Base-by-base conservation (phyloP, 1,140 invertebrate species). In the Caenorhabditis inopinata region DNA sequence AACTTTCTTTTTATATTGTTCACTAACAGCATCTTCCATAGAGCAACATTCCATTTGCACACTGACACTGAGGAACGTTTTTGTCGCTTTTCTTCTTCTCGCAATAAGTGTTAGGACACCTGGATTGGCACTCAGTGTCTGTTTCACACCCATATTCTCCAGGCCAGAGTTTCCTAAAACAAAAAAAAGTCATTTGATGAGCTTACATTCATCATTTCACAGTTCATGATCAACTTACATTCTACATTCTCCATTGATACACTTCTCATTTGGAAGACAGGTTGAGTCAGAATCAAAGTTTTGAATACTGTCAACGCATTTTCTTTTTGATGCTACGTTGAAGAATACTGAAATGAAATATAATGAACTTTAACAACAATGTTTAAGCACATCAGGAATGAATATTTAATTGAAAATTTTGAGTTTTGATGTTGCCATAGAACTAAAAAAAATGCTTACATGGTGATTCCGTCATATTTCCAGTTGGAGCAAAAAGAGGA, bases 21-120 rank as follows among this genome's bases (percentile, higher is more conserved):
- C 45, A 84, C 85, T 86, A 76, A 85, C 85, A 87, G 76, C 85
- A 86, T 83, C 85, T 51, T 77, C 86, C 86, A 53, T 87, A 87
- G 16, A 86, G 82, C 21, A 86, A 42, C 27, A 87, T 53, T 74
- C 86, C 85, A 38, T 87, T 81, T 25, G 45, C 18, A 76, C 86
- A 86, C 49, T 86, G 85, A 73, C 85, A 86, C 77, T 86, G 85
- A 9, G 85, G 62, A 14, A 85, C 76, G 27, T 80, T 84, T 48
- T 86, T 85, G 53, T 86, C 85, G 7, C 58, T 78, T 42, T 81
- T 81, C 29, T 79, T 86, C 11, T 74, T 51, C 48, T 86, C 86
- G 62, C 85, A 86, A 74, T 87, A 86, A 1, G 85, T 87, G 75
- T 86, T 86, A 9, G 75, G 74, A 68, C 85, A 86, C 6, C 86